Percentiles rank a stretch among this genome's conserved stretches.
phyloP scores from a whole-genome alignment of 2,888 invertebrate species.

The Phorcus lineatus region DNA sequence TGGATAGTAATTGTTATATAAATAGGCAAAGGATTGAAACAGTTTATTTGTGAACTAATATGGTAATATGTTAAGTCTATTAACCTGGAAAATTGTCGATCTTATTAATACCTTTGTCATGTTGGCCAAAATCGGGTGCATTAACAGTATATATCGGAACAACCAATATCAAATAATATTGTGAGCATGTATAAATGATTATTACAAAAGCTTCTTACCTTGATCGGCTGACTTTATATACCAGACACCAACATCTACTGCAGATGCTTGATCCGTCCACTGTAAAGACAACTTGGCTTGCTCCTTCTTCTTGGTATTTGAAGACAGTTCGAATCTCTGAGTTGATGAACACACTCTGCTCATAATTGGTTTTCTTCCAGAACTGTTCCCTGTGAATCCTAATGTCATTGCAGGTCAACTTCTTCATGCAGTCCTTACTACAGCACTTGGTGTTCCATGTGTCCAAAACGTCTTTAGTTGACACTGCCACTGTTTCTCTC shows the following conservation, averaged over 20 bases:
- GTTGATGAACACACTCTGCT: neutral
- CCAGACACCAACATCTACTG: neutral
- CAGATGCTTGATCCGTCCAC: neutral
- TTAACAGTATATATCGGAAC: too few species aligned
- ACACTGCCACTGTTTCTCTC: neutral
- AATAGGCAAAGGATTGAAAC: too few species aligned
- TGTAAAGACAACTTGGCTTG: neutral
- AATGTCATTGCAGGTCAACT: neutral
- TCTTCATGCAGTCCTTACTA: neutral
- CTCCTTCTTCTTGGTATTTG: neutral
- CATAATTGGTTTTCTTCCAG: neutral
- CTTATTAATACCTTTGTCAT: too few species aligned
- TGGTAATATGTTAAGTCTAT: too few species aligned
- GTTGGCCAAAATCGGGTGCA: too few species aligned
- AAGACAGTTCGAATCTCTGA: neutral
- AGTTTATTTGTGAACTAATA: too few species aligned
- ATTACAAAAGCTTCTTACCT: neutral
- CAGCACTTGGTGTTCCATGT: neutral
- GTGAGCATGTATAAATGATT: too few species aligned
- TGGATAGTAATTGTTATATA: too few species aligned
- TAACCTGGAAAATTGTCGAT: too few species aligned
- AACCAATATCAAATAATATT: too few species aligned
- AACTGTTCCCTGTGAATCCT: neutral
- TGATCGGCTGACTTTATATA: neutral
- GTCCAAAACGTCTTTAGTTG: neutral